phyloP scores from a whole-genome alignment of 2,797 vertebrate genomes.

The Hippopotamyrus pictus region DNA sequence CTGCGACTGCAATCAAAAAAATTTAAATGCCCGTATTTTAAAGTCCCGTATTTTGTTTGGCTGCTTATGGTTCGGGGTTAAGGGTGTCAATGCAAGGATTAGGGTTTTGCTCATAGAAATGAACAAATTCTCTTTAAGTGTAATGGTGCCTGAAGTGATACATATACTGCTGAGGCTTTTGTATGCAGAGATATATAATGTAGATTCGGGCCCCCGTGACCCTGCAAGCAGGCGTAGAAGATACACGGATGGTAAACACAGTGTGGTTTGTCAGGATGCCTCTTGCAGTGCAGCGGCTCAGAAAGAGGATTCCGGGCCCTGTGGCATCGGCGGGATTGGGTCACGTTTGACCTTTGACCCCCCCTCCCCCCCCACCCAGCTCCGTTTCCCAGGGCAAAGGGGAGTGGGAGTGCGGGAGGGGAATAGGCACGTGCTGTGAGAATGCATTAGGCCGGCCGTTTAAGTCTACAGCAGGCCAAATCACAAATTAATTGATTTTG shows the following conservation, averaged over 20 bases:
- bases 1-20: neutral
- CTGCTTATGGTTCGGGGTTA: neutral
- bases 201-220: neutral
- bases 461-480: conserved; percentile 8
- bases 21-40: neutral
- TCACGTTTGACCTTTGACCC: conserved; percentile 17
- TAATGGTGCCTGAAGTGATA: neutral
- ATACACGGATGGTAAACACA: too few relatives aligned
- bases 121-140: neutral
- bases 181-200: neutral
- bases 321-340: neutral
- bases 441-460: neutral
- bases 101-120: neutral
- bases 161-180: neutral
- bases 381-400: neutral
- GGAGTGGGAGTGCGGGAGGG: neutral
- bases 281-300: neutral
- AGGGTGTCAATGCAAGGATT: neutral
- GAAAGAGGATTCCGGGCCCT: neutral
- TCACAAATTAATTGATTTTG: conserved; percentile 27
- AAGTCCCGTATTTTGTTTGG: neutral
- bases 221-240: neutral
- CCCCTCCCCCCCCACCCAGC: neutral
- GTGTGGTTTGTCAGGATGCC: neutral
- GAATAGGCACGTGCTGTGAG: neutral